These are phyloP conservation scores for Chrysolina oricalcia DNA, from an alignment of 2,888 invertebrate species.

Conservation along the genomic window DNA sequence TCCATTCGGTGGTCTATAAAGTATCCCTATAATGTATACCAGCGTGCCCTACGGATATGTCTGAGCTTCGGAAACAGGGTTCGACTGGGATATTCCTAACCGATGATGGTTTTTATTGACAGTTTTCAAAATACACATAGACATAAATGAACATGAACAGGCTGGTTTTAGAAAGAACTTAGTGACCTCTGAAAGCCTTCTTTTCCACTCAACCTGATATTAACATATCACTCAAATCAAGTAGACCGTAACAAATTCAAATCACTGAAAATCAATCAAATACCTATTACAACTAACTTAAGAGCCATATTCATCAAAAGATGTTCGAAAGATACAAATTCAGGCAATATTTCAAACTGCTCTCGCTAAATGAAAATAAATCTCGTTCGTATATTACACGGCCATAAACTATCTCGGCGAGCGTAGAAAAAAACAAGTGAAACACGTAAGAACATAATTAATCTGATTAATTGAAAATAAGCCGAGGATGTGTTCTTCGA, in stretches of 20 bases:
- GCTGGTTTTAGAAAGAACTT: too few species aligned
- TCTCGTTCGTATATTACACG: slow-evolving; percentile 12
- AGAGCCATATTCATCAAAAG: slow-evolving; percentile 20
- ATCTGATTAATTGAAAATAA: slow-evolving; percentile 33
- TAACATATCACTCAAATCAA: slow-evolving; percentile 8
- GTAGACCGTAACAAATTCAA: background rate
- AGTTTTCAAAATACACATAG: too few species aligned
- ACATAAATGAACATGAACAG: too few species aligned
- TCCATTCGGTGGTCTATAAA: too few species aligned
- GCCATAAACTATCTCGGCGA: slow-evolving; percentile 1
- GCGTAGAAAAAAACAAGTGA: slow-evolving; percentile 10
- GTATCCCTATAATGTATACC: too few species aligned
- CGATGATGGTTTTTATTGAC: too few species aligned
- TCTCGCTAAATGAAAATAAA: slow-evolving; percentile 24
- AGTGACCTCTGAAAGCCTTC: too few species aligned
- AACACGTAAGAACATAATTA: slow-evolving; percentile 30
- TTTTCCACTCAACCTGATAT: too few species aligned
- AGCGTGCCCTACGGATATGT: too few species aligned
- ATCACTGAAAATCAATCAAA: slow-evolving; percentile 11
- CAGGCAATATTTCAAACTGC: slow-evolving; percentile 6
- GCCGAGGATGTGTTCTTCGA: slow-evolving; percentile 32
- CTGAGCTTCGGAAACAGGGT: too few species aligned
- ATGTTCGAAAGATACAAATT: slow-evolving; percentile 23
- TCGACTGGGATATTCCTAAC: too few species aligned
- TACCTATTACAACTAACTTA: slow-evolving; percentile 16